Evolutionary conservation across 1,140 invertebrate species (phyloP).

Genomic region (Drosophila triauraria): DNA sequence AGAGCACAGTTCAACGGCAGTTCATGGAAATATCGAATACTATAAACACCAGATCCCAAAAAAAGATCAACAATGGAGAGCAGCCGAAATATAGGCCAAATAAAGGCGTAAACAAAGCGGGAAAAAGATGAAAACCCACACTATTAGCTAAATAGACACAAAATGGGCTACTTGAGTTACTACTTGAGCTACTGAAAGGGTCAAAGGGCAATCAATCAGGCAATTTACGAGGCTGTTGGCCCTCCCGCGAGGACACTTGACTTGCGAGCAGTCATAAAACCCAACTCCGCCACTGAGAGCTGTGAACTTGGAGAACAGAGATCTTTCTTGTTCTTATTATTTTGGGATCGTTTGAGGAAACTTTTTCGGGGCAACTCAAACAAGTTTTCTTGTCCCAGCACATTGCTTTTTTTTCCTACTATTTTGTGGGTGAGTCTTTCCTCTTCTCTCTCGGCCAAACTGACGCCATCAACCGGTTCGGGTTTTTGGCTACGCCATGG

Average conservation of each 20-base stretch:
- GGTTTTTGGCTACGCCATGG: constrained; percentile 54
- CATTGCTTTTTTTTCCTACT: constrained; percentile 31
- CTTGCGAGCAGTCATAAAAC: constrained; percentile 58
- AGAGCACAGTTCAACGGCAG: constrained; percentile 62
- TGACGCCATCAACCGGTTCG: constrained; percentile 81
- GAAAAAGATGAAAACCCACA: constrained; percentile 34
- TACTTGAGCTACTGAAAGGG: constrained; percentile 17
- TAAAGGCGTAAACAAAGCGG: constrained; percentile 65
- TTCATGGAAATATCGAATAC: constrained; percentile 51
- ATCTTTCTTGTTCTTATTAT: constrained; percentile 7
- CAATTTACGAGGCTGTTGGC: constrained; percentile 47
- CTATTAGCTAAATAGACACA: constrained; percentile 55
- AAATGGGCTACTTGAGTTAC: constrained; percentile 17
- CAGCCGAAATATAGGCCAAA: constrained; percentile 64
- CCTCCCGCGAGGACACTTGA: constrained; percentile 66
- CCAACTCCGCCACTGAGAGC: constrained; percentile 12
- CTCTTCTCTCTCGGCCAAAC: constrained; percentile 44
- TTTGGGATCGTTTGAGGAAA: constrained; percentile 15
- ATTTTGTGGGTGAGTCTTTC: constrained; percentile 52
- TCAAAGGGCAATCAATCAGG: constrained; percentile 70
- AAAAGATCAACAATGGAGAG: constrained; percentile 9
- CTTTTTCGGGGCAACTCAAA: constrained; percentile 31
- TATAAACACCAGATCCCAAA: constrained; percentile 18
- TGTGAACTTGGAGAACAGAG: constrained; percentile 58
- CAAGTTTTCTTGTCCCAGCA: constrained; percentile 51